A percentile compares a stretch with the other conserved stretches of the same genome.
phyloP scores from a whole-genome alignment of 2,888 invertebrate species.

The Eupithecia exiguata region DNA sequence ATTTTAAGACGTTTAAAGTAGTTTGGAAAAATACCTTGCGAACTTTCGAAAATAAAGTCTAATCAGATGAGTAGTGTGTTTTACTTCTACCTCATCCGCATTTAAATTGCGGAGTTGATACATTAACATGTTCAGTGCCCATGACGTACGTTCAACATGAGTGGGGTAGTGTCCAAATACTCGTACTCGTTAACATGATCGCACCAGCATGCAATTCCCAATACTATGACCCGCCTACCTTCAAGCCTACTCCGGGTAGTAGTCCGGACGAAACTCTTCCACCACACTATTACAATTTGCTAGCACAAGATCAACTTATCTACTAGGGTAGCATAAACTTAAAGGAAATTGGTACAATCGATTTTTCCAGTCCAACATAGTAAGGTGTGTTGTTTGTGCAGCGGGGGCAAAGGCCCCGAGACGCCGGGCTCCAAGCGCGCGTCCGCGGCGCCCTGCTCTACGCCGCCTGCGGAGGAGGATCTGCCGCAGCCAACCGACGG shows the following conservation, averaged over 20 bases:
- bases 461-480: conserved; percentile 75
- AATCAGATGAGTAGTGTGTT: too few relatives aligned
- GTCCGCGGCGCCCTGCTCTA: conserved; percentile 68
- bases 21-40: too few relatives aligned
- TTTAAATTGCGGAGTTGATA: background rate
- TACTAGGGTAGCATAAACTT: background rate
- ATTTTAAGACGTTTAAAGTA: too few relatives aligned
- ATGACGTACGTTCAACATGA: background rate
- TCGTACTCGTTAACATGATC: too few relatives aligned
- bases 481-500: conserved; percentile 68
- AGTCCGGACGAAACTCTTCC: background rate
- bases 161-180: too few relatives aligned
- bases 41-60: too few relatives aligned
- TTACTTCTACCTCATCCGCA: background rate
- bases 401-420: conserved; percentile 63
- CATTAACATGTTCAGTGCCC: background rate
- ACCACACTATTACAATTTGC: background rate
- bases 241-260: background rate
- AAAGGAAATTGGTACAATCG: background rate
- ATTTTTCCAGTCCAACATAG: background rate
- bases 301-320: background rate
- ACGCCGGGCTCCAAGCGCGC: conserved; percentile 63
- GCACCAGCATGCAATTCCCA: too few relatives aligned
- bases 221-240: too few relatives aligned
- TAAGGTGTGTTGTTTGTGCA: conserved; percentile 36